These are phyloP conservation scores for Gopherus flavomarginatus DNA, from an alignment of 2,113 vertebrate genomes.

Conservation along the genomic window DNA sequence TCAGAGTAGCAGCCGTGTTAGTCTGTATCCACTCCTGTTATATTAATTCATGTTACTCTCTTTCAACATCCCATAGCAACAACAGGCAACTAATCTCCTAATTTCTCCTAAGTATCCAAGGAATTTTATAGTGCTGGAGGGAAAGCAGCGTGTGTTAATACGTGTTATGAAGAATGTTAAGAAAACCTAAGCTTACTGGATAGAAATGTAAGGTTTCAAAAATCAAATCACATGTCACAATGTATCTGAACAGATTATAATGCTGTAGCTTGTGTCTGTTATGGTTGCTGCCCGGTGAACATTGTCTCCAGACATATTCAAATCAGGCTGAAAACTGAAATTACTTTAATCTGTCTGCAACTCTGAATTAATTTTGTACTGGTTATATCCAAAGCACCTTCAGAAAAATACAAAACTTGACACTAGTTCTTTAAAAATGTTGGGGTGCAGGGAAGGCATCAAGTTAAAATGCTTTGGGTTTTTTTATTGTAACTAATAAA, in stretches of 20 bases:
- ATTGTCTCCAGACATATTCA: slow-evolving; percentile 15
- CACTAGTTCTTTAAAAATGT: neutral
- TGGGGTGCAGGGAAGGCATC: neutral
- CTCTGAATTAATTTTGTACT: slow-evolving; percentile 7
- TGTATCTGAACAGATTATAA: neutral
- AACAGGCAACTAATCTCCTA: neutral
- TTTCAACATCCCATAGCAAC: neutral
- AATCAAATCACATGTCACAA: slow-evolving; percentile 12
- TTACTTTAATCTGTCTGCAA: neutral
- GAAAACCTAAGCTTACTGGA: neutral
- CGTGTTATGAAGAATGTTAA: neutral
- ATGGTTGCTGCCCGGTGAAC: neutral
- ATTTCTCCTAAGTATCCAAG: slow-evolving; percentile 43
- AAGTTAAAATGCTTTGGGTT: neutral
- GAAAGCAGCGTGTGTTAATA: neutral
- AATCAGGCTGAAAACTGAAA: neutral
- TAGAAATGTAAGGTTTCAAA: slow-evolving; percentile 25
- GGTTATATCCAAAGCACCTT: neutral
- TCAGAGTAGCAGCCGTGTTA: too few relatives aligned
- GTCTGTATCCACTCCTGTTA: neutral
- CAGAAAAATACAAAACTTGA: fast-evolving
- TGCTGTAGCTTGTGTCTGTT: neutral
- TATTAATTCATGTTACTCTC: slow-evolving; percentile 22
- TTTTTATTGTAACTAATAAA: neutral
- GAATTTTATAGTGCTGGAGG: slow-evolving; percentile 24